Evolutionary conservation across 2,888 invertebrate species (phyloP).

Genomic region (Baronia brevicornis): DNA sequence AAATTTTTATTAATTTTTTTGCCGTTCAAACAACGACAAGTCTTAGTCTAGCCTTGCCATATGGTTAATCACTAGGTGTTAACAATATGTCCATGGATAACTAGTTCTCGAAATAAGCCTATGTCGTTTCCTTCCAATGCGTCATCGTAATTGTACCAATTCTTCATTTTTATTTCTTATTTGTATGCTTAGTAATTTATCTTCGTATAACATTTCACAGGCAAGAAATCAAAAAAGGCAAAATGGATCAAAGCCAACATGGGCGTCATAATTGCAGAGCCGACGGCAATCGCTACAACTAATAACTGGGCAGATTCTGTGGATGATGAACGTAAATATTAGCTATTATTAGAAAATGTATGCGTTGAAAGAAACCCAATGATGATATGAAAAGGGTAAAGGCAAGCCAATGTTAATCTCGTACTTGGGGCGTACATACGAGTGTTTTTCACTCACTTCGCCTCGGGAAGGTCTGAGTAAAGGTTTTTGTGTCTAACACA

Average conservation of each 20-base stretch:
- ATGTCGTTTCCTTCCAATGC: conserved; percentile 65
- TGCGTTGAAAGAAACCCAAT: conserved; percentile 36
- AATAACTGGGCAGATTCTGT: conserved; percentile 89
- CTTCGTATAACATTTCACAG: conserved; percentile 55
- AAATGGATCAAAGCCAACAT: conserved; percentile 89
- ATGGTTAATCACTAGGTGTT: conserved; percentile 31
- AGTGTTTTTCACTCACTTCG: conserved; percentile 75
- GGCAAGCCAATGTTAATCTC: conserved; percentile 83
- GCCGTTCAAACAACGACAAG: conserved; percentile 22
- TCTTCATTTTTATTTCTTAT: conserved; percentile 22
- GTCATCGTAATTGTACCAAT: conserved; percentile 54
- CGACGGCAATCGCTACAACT: conserved; percentile 75
- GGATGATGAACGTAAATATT: conserved; percentile 84
- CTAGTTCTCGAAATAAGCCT: conserved; percentile 62
- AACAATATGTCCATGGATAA: conserved; percentile 45
- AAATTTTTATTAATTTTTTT: conserved; percentile 23
- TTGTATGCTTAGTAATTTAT: conserved; percentile 18
- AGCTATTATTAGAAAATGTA: not conserved
- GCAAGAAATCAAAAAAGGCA: conserved; percentile 89
- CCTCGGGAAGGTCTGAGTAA: conserved; percentile 90
- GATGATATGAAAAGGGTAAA: conserved; percentile 61
- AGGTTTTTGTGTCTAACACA: conserved; percentile 72
- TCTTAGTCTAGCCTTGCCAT: conserved; percentile 26
- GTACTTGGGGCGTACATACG: conserved; percentile 82
- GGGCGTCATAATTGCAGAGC: conserved; percentile 87